Conservation (phyloP, 2,888 invertebrate species). For the Cephalotes varians region DNA sequence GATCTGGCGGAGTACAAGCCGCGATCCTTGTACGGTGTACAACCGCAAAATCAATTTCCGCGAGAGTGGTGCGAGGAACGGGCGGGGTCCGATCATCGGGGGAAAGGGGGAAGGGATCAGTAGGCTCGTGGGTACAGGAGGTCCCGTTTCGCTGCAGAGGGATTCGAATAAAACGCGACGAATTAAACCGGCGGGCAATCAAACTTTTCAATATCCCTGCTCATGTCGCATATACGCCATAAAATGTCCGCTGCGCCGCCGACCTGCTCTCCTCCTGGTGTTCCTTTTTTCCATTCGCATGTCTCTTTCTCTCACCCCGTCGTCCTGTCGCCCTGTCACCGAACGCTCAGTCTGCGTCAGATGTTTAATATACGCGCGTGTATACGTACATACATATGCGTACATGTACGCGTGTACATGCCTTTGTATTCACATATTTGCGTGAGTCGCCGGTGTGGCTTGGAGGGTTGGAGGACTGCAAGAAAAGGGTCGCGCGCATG, state of each 20-base stretch:
- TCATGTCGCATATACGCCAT: conserved; percentile 69
- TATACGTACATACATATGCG: not conserved
- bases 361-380: not conserved
- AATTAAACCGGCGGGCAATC: conserved; percentile 72
- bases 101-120: not conserved
- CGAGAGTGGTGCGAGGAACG: conserved; percentile 57
- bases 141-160: conserved; percentile 60
- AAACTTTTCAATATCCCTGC: conserved; percentile 74
- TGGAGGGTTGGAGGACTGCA: conserved; percentile 13
- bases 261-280: conserved; percentile 15
- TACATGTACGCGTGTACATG: not conserved
- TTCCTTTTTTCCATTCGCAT: conserved; percentile 29
- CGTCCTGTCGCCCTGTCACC: conserved; percentile 18
- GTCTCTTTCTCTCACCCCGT: conserved; percentile 11
- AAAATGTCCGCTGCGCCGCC: conserved; percentile 54
- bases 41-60: conserved; percentile 74
- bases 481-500: conserved; percentile 27
- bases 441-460: not conserved
- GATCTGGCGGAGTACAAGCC: not conserved
- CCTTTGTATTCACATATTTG: not conserved
- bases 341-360: conserved; percentile 24
- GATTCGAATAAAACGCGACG: conserved; percentile 34
- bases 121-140: conserved; percentile 48
- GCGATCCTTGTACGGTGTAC: conserved; percentile 11
- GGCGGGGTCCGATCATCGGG: conserved; percentile 16